phyloP scores from a whole-genome alignment of 2,888 invertebrate species.

The Drosophila multiciliata region DNA sequence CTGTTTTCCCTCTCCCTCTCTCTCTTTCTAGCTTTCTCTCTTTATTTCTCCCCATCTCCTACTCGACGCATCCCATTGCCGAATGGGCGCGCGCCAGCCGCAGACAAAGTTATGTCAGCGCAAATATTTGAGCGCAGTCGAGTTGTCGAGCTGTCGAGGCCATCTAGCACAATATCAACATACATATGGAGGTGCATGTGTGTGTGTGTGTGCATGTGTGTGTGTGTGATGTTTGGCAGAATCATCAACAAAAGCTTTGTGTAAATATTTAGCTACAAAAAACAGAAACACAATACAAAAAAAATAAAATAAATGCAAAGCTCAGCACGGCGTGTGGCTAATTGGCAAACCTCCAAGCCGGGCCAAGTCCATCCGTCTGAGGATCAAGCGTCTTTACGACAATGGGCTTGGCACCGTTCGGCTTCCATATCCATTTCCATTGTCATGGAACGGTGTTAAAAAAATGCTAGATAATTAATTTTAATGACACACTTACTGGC shows the following conservation, averaged over 20 bases:
- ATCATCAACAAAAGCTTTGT: constrained; percentile 60
- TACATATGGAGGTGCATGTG: neutral
- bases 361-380: constrained; percentile 16
- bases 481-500: constrained; percentile 72
- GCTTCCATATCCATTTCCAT: constrained; percentile 1
- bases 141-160: constrained; percentile 44
- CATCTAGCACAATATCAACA: constrained; percentile 18
- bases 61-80: constrained; percentile 22
- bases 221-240: constrained; percentile 11
- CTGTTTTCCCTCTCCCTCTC: neutral
- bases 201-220: constrained; percentile 3
- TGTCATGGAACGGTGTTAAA: constrained; percentile 51
- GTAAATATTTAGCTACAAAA: constrained; percentile 66
- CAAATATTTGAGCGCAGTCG: constrained; percentile 71
- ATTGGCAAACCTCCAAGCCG: constrained; percentile 53
- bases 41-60: neutral
- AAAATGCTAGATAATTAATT: constrained; percentile 76
- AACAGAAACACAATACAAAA: constrained; percentile 1
- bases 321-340: constrained; percentile 72
- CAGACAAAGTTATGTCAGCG: constrained; percentile 77
- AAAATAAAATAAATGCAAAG: constrained; percentile 36
- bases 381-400: neutral
- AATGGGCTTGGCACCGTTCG: constrained; percentile 7
- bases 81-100: constrained; percentile 63
- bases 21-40: neutral